phyloP scores from a whole-genome alignment of 2,113 vertebrate species.

The Hippopotamus amphibius region DNA sequence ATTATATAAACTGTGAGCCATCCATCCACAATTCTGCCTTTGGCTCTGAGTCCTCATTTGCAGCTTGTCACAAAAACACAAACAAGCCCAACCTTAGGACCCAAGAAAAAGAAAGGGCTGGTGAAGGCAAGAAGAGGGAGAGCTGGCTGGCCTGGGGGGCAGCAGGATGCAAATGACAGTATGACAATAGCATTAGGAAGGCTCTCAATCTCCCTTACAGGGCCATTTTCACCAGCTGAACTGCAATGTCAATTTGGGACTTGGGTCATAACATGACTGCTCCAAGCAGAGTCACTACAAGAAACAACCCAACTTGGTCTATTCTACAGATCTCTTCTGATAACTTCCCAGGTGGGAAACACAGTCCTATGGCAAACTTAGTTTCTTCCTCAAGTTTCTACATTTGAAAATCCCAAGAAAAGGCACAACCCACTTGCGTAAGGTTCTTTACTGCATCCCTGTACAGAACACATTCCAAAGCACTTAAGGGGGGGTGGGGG shows the following conservation, averaged over 20 bases:
- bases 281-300: background rate
- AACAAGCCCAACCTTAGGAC: background rate
- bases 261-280: background rate
- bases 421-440: background rate
- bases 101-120: background rate
- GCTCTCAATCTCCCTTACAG: fast-evolving
- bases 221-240: background rate
- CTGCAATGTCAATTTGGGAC: background rate
- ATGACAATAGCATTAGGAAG: fast-evolving
- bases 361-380: too few relatives aligned
- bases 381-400: background rate
- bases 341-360: background rate
- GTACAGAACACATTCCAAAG: too few relatives aligned
- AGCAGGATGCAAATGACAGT: background rate
- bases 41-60: constrained; percentile 57
- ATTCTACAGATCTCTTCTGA: background rate
- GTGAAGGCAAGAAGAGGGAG: background rate
- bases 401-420: background rate
- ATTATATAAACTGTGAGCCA: constrained; percentile 54
- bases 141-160: background rate
- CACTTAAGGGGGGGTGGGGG: background rate
- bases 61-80: constrained; percentile 21
- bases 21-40: constrained; percentile 36
- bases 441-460: background rate
- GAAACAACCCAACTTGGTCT: background rate